phyloP scores from a whole-genome alignment of 2,888 invertebrate genomes.

The Theodoxus fluviatilis region DNA sequence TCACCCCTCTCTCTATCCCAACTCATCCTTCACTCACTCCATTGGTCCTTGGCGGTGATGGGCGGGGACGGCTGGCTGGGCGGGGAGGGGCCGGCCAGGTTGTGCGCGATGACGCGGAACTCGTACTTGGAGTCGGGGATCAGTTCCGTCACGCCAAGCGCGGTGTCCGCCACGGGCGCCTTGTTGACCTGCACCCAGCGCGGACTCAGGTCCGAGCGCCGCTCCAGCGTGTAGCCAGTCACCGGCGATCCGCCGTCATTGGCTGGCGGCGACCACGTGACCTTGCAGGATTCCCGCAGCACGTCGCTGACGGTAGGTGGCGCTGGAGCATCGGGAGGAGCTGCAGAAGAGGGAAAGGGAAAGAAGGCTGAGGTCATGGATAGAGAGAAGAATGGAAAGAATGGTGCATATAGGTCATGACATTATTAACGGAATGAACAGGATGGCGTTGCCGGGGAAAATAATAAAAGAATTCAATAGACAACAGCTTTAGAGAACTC shows the following conservation, averaged over 20 bases:
- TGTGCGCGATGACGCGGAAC: conserved; percentile 63
- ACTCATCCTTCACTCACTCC: conserved; percentile 60
- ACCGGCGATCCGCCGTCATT: conserved; percentile 64
- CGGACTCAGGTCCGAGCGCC: conserved; percentile 52
- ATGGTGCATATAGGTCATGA: no score
- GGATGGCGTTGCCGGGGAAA: no score
- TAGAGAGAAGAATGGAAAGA: no score
- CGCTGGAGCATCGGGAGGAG: conserved; percentile 58
- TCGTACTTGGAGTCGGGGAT: conserved; percentile 57
- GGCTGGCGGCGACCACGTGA: conserved; percentile 66
- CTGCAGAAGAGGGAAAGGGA: conserved; percentile 44
- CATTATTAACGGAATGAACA: no score
- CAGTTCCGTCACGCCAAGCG: conserved; percentile 45
- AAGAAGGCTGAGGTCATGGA: no score
- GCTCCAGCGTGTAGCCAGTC: conserved; percentile 62
- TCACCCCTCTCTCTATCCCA: no score
- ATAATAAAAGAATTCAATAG: no score
- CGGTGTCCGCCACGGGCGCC: conserved; percentile 45
- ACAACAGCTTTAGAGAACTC: no score
- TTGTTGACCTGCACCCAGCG: conserved; percentile 59
- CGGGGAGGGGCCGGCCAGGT: conserved; percentile 87
- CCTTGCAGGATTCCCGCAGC: conserved; percentile 46
- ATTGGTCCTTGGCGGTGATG: conserved; percentile 62
- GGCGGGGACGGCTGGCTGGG: conserved; percentile 56
- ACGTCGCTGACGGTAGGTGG: conserved; percentile 57